Evolutionary conservation across 2,888 invertebrate genomes (phyloP), one percentile per base, ranked within the genome.

Genomic region (Parthenolecanium corni): DNA sequence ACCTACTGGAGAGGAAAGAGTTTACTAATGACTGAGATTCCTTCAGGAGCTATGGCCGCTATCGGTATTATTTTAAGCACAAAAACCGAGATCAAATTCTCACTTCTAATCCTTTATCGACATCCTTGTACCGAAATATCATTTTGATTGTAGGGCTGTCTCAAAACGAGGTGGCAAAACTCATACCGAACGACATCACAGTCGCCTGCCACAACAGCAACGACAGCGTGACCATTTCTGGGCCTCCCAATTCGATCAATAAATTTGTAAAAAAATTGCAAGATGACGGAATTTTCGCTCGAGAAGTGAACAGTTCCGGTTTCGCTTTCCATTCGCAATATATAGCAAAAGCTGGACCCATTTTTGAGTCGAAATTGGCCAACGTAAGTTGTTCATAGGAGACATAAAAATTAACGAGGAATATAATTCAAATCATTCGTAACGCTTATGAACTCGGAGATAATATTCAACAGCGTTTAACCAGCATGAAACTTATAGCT

Each of bases 191-290:
- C 24, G 89, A 84, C 70, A 79, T 95, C 16, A 81, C 80, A 70
- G 85, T 91, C 11, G 95, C 95, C 54, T 98, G 97, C 74, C 94
- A 97, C 77, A 98, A 98, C 76, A 85, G 93, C 64, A 79, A 77
- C 66, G 95, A 97, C 74, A 93, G 89, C 69, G 94, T 96, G 9
- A 94, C 96, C 11, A 78, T 97, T 67, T 96, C 96, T 2, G 97
- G 96, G 0, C 89, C 91, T 0, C 80, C 81, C 40, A 79, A 77
- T 1, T 79, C 82, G 1, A 77, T 92, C 9, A 76, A 79, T 38
- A 78, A 79, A 68, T 82, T 91, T 71, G 83, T 88, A 9, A 80
- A 78, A 11, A 72, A 81, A 70, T 75, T 93, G 42, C 77, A 82
- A 67, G 78, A 80, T 0, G 84, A 90, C 72, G 85, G 84, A 36